Percentiles rank a stretch among this genome's conserved stretches.
phyloP scores from a whole-genome alignment of 2,113 vertebrate species.

The Oreochromis aureus region DNA sequence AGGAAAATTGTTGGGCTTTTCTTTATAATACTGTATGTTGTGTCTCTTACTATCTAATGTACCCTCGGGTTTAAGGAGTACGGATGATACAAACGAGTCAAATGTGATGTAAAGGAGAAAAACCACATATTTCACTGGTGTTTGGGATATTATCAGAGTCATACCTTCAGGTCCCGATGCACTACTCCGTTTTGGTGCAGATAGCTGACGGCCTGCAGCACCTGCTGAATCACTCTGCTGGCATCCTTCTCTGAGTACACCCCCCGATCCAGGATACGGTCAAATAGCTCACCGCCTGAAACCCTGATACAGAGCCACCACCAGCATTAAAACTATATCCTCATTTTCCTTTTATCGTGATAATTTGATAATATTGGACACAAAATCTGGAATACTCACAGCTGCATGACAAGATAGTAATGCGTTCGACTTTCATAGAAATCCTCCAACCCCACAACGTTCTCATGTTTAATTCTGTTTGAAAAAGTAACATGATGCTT shows the following conservation, averaged over 20 bases:
- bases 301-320: slow-evolving; percentile 70
- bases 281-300: slow-evolving; percentile 93
- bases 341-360: not conserved
- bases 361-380: not conserved
- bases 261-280: slow-evolving; percentile 90
- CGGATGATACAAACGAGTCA: not conserved
- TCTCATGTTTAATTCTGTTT: slow-evolving; percentile 91
- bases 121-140: not conserved
- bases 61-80: not conserved
- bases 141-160: not conserved
- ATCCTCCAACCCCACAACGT: slow-evolving; percentile 91
- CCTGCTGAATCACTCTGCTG: slow-evolving; percentile 90
- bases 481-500: not conserved
- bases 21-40: not conserved
- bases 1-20: not conserved
- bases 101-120: not conserved
- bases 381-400: slow-evolving; percentile 78
- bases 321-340: not conserved
- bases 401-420: slow-evolving; percentile 95
- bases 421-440: slow-evolving; percentile 91
- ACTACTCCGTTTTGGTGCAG: slow-evolving; percentile 91
- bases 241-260: slow-evolving; percentile 94
- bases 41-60: fast-evolving
- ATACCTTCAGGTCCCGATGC: slow-evolving; percentile 91
- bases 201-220: slow-evolving; percentile 87